phyloP scores from a whole-genome alignment of 2,113 vertebrate genomes.

The Eudyptes chrysolophus region DNA sequence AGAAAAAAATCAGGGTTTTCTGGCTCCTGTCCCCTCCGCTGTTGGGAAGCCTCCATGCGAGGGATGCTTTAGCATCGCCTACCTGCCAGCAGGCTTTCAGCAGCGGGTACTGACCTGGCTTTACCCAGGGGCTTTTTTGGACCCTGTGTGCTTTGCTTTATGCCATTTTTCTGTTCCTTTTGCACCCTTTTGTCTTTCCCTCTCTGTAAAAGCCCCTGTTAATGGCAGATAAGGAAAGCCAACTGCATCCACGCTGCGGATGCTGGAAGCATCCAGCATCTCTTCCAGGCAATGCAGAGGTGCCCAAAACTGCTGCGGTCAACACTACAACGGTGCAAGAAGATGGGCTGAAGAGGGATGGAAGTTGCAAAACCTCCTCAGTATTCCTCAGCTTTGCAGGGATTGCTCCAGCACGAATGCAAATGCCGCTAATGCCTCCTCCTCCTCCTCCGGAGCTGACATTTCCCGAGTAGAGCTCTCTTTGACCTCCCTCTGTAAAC shows the following conservation, averaged over 20 bases:
- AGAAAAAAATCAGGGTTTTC: background rate
- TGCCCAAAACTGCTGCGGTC: background rate
- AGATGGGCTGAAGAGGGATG: background rate
- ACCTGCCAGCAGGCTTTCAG: background rate
- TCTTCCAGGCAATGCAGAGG: background rate
- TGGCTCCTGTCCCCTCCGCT: background rate
- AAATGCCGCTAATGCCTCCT: slow-evolving; percentile 61
- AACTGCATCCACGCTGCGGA: background rate
- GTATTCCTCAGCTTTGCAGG: slow-evolving; percentile 43
- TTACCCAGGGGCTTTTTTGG: background rate
- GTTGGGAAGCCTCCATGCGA: accelerated
- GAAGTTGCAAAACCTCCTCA: slow-evolving; percentile 27
- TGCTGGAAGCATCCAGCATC: background rate
- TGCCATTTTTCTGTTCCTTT: background rate
- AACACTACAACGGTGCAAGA: background rate
- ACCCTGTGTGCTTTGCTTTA: background rate
- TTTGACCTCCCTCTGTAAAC: slow-evolving; percentile 81
- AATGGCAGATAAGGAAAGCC: background rate
- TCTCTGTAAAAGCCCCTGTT: background rate
- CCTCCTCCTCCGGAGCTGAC: slow-evolving; percentile 64
- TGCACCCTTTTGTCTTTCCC: background rate
- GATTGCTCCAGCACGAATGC: slow-evolving; percentile 44
- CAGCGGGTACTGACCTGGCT: background rate
- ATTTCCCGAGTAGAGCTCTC: slow-evolving; percentile 77
- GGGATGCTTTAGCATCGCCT: background rate